Percentiles rank a stretch among this genome's conserved stretches.
Evolutionary conservation across 2,797 vertebrate genomes (phyloP).

Genomic region (Pangasius djambal): DNA sequence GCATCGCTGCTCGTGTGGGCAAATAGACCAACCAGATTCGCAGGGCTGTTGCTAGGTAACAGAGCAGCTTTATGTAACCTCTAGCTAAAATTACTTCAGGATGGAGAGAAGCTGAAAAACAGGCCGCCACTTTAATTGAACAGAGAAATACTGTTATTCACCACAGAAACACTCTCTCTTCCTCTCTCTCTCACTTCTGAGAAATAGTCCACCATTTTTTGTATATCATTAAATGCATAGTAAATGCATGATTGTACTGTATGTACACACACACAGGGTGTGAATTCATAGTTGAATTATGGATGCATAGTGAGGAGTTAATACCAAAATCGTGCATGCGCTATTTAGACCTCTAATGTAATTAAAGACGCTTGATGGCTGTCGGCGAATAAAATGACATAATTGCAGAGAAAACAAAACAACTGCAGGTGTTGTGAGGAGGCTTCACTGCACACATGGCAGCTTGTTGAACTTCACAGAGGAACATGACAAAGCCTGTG

Average conservation of each 20-base stretch:
- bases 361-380: constrained; percentile 21
- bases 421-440: constrained; percentile 1
- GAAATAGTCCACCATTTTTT: not conserved
- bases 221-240: not conserved
- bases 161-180: constrained; percentile 19
- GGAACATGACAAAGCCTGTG: not conserved
- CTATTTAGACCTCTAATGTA: not conserved
- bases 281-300: not conserved
- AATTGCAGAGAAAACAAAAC: constrained; percentile 15
- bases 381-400: constrained; percentile 7
- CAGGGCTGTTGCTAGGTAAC: constrained; percentile 66
- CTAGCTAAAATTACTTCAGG: constrained; percentile 63
- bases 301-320: not conserved
- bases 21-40: constrained; percentile 58
- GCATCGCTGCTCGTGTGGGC: constrained; percentile 37
- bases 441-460: not conserved
- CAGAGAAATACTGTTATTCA: constrained; percentile 58
- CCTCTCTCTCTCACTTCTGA: not conserved
- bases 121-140: constrained; percentile 55
- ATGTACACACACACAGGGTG: not conserved
- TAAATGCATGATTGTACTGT: not conserved
- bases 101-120: constrained; percentile 56
- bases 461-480: not conserved
- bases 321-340: not conserved
- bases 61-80: constrained; percentile 66